Conservation (phyloP, 2,113 vertebrate species). For the Psilopsiagon aurifrons region DNA sequence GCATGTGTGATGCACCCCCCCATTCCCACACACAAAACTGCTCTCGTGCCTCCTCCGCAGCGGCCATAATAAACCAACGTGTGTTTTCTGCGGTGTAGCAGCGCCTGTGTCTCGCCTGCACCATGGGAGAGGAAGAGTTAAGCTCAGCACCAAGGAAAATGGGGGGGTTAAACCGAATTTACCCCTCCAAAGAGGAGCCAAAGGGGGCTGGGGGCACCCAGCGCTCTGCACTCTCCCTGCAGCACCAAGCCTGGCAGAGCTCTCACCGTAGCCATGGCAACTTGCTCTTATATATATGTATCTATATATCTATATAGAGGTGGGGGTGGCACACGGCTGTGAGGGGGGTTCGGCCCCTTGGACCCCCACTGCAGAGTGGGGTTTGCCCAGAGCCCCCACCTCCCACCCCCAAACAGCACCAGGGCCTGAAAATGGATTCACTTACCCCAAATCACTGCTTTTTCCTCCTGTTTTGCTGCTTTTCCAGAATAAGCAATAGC, state of each 20-base stretch:
- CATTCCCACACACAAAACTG: accelerated
- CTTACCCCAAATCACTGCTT: not conserved
- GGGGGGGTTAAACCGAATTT: not conserved
- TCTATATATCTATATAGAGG: not conserved
- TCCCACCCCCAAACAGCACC: not conserved
- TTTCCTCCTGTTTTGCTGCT: not conserved
- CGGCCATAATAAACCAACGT: constrained; percentile 16
- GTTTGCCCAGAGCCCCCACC: too few species aligned
- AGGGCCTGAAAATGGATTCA: not conserved
- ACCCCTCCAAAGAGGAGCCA: not conserved
- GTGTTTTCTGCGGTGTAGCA: not conserved
- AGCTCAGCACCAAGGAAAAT: not conserved
- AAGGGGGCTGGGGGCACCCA: not conserved
- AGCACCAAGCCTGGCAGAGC: not conserved
- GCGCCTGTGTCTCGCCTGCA: not conserved
- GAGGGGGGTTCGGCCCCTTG: not conserved
- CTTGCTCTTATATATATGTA: not conserved
- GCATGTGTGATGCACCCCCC: not conserved
- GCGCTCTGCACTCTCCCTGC: not conserved
- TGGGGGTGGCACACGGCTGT: not conserved
- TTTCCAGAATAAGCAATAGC: not conserved
- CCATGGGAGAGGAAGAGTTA: not conserved
- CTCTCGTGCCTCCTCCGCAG: not conserved
- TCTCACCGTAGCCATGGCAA: constrained; percentile 40
- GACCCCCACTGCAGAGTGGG: accelerated